A percentile compares a stretch with the other conserved stretches of the same genome.
Conservation (phyloP, 1,140 invertebrate species). For the Drosophila tristis region DNA sequence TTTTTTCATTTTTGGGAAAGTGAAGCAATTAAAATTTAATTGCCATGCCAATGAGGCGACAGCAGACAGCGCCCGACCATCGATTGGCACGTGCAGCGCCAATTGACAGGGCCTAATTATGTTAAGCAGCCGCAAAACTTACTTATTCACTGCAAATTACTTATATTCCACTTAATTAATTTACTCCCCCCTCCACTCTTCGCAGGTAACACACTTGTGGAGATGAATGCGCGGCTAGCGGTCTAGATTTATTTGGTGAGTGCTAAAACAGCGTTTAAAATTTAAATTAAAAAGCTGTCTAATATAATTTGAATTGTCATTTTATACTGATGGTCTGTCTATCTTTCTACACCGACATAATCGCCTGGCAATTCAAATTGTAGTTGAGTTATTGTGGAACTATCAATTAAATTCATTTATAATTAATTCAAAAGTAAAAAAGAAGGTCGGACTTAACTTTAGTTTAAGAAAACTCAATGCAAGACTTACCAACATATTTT, state of each 20-base stretch:
- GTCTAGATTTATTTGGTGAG: conserved; percentile 6
- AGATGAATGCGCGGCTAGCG: background rate
- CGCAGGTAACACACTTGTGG: conserved; percentile 2
- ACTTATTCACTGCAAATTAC: conserved; percentile 11
- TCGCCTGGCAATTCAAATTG: no score
- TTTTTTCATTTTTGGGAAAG: conserved; percentile 55
- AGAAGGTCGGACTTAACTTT: no score
- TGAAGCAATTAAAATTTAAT: conserved; percentile 75
- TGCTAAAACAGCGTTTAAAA: background rate
- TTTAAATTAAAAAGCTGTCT: no score
- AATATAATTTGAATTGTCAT: no score
- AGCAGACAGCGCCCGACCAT: conserved; percentile 2
- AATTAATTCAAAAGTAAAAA: no score
- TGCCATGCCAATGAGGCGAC: conserved; percentile 35
- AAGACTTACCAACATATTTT: no score
- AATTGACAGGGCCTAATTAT: conserved; percentile 31
- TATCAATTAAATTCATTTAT: no score
- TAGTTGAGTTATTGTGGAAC: no score
- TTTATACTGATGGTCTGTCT: no score
- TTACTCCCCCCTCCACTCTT: conserved; percentile 2
- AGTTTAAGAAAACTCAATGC: no score
- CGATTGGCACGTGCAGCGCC: conserved; percentile 30
- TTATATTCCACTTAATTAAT: conserved; percentile 16
- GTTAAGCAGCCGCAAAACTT: conserved; percentile 17
- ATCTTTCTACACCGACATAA: no score